Conservation (phyloP, 2,113 vertebrate genomes). For the Oncorhynchus clarkii region DNA sequence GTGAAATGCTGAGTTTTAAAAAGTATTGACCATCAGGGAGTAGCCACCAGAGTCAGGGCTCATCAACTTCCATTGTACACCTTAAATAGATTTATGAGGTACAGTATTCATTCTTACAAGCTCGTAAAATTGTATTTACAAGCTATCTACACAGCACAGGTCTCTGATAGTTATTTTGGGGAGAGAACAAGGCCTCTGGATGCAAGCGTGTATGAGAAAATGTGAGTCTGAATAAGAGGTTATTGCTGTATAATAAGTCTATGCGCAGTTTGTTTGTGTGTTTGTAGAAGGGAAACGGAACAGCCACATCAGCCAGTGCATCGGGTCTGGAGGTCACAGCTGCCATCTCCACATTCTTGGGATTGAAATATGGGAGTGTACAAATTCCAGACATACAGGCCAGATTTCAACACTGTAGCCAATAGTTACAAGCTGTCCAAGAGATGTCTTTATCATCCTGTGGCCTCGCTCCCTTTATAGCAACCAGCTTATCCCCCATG, state of each 20-base stretch:
- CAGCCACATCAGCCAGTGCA: conserved; percentile 19
- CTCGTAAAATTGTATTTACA: no score
- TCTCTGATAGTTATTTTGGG: background rate
- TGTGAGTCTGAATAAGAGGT: background rate
- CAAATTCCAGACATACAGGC: conserved; percentile 60
- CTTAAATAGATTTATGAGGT: no score
- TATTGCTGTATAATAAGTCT: no score
- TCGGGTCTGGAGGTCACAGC: conserved; percentile 76
- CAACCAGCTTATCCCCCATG: background rate
- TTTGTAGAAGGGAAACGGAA: conserved; percentile 1
- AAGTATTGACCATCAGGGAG: no score
- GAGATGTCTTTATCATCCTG: conserved; percentile 72
- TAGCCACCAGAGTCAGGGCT: no score
- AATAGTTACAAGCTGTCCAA: conserved; percentile 75
- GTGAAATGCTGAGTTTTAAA: no score
- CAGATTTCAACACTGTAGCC: conserved; percentile 75
- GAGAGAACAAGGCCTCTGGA: background rate
- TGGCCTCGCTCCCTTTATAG: background rate
- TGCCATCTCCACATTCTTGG: conserved; percentile 73
- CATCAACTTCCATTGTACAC: no score
- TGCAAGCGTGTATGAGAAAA: background rate
- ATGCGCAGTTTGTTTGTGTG: background rate
- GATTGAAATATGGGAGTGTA: conserved; percentile 63
- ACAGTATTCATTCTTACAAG: no score
- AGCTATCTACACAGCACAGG: no score